Evolutionary conservation across 2,797 vertebrate genomes (phyloP).

Genomic region (Basileuterus tristriatus): DNA sequence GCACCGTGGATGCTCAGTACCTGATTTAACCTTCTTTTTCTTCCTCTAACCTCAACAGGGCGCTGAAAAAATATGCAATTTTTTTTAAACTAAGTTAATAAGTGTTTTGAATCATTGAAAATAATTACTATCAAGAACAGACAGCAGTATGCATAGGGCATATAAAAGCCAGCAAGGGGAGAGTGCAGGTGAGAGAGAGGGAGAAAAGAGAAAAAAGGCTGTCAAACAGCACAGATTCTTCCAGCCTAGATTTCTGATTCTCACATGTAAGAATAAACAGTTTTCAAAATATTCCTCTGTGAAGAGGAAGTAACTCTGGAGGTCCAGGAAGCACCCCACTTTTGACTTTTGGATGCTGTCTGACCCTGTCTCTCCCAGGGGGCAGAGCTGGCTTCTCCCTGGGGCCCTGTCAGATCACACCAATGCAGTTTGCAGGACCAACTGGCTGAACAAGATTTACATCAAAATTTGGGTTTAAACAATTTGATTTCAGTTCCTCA

Average conservation of each 20-base stretch:
- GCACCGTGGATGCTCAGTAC: neutral
- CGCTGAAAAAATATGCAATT: neutral
- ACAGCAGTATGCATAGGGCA: neutral
- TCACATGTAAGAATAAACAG: neutral
- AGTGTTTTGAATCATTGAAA: neutral
- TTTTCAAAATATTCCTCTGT: neutral
- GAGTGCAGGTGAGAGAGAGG: neutral
- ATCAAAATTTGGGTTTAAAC: neutral
- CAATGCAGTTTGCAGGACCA: neutral
- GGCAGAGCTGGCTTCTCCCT: neutral
- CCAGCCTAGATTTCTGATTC: neutral
- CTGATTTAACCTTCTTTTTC: slow-evolving; percentile 22
- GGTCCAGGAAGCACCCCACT: neutral
- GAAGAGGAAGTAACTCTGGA: neutral
- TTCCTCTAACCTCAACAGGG: neutral
- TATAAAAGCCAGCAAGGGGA: neutral
- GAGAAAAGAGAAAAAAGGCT: neutral
- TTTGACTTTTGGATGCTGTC: neutral
- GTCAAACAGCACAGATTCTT: neutral
- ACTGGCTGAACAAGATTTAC: neutral
- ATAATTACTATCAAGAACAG: neutral
- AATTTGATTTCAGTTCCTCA: neutral
- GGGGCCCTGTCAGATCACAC: neutral
- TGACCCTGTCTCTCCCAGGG: accelerated
- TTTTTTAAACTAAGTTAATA: neutral